Evolutionary conservation across 2,797 vertebrate genomes (phyloP).

Genomic region (Helostoma temminkii): DNA sequence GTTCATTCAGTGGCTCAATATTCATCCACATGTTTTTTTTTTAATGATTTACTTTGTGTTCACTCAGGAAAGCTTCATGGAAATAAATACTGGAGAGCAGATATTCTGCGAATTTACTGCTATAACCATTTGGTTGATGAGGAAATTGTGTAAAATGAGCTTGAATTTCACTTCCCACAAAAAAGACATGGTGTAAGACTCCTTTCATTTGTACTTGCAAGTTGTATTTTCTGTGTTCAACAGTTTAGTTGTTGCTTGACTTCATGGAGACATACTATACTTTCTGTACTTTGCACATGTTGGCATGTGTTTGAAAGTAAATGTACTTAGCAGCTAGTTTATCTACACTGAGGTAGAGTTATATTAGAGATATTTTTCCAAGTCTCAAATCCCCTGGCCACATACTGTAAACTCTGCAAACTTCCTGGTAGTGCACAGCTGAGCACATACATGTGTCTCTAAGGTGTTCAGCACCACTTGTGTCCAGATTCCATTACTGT

Average conservation of each 20-base stretch:
- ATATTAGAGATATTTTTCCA: too few relatives aligned
- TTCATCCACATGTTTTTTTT: background rate
- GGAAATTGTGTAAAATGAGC: background rate
- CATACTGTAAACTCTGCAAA: too few relatives aligned
- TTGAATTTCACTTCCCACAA: background rate
- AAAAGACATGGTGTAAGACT: background rate
- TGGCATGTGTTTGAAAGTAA: background rate
- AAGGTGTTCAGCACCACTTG: too few relatives aligned
- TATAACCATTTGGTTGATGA: background rate
- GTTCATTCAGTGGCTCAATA: background rate
- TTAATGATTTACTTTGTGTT: conserved; percentile 1
- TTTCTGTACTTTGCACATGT: too few relatives aligned
- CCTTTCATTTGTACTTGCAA: background rate
- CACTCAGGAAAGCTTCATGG: background rate
- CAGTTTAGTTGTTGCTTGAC: too few relatives aligned
- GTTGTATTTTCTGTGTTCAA: background rate
- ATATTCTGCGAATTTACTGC: background rate
- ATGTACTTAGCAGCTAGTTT: background rate
- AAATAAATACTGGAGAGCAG: background rate
- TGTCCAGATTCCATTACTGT: too few relatives aligned
- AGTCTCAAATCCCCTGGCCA: too few relatives aligned
- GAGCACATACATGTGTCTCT: too few relatives aligned
- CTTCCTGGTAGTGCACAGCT: too few relatives aligned
- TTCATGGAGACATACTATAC: too few relatives aligned
- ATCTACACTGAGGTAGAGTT: background rate